phyloP scores from a whole-genome alignment of 2,888 invertebrate species.

The Auanema sp. region DNA sequence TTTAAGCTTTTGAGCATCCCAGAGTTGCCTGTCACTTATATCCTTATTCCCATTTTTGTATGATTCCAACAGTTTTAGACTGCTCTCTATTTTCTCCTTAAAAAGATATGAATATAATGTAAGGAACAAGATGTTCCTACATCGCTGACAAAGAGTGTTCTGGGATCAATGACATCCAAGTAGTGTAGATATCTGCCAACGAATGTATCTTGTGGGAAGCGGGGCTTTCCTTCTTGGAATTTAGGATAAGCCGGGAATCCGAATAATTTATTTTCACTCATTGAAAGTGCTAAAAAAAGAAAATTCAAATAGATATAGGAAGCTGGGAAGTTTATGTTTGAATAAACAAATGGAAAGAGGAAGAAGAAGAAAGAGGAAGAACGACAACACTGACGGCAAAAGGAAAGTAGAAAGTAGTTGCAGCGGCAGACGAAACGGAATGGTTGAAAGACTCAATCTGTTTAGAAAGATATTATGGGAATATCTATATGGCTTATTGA shows the following conservation, averaged over 20 bases:
- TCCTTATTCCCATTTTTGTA: constrained; percentile 58
- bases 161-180: constrained; percentile 68
- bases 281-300: constrained; percentile 6
- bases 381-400: neutral
- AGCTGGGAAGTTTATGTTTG: neutral
- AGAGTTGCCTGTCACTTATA: constrained; percentile 65
- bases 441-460: too few species aligned
- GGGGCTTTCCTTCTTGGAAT: constrained; percentile 46
- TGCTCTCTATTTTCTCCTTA: constrained; percentile 64
- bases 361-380: neutral
- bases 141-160: constrained; percentile 66
- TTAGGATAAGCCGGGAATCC: constrained; percentile 53
- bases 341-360: neutral
- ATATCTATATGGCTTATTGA: too few species aligned
- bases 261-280: constrained; percentile 32
- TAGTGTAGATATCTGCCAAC: constrained; percentile 66
- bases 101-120: neutral
- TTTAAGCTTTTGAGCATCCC: constrained; percentile 67
- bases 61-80: constrained; percentile 65
- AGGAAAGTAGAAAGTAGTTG: neutral
- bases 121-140: constrained; percentile 48
- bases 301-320: neutral
- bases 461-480: too few species aligned
- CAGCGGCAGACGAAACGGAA: neutral
- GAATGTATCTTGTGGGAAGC: constrained; percentile 64